Percentiles rank a stretch among this genome's conserved stretches.
Conservation (phyloP, 2,888 invertebrate genomes). For the Heliconius cydno region DNA sequence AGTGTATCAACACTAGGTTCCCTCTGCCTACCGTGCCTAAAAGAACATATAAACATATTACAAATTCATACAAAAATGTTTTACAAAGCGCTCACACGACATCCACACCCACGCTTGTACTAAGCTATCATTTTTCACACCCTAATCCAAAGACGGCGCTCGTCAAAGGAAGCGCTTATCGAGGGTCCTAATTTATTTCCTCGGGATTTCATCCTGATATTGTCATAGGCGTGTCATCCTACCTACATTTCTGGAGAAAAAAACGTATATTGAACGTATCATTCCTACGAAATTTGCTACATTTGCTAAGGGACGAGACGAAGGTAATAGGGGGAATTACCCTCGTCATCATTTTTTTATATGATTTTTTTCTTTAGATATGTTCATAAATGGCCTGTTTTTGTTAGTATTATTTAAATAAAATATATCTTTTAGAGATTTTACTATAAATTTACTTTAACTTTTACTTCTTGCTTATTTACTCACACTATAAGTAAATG, state of each 20-base stretch:
- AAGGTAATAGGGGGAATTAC: slow-evolving; percentile 26
- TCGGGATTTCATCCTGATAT: slow-evolving; percentile 73
- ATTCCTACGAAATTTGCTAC: slow-evolving; percentile 32
- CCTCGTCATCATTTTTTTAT: slow-evolving; percentile 15
- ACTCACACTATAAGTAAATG: neutral
- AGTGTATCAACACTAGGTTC: neutral
- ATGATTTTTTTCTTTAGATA: neutral
- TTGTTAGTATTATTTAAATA: neutral
- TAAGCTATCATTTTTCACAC: slow-evolving; percentile 81
- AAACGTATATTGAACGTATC: slow-evolving; percentile 42
- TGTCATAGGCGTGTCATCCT: slow-evolving; percentile 64
- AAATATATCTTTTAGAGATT: neutral
- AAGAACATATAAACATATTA: slow-evolving; percentile 18
- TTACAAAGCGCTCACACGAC: slow-evolving; percentile 63
- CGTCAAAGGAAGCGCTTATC: slow-evolving; percentile 83
- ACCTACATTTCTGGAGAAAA: slow-evolving; percentile 38
- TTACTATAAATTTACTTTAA: neutral
- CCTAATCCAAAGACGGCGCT: slow-evolving; percentile 79
- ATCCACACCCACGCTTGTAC: slow-evolving; percentile 50
- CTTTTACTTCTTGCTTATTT: neutral
- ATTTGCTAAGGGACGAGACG: slow-evolving; percentile 23
- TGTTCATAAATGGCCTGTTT: neutral
- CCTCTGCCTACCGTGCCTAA: neutral
- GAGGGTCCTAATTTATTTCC: slow-evolving; percentile 78
- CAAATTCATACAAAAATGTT: slow-evolving; percentile 38